Evolutionary conservation across 2,888 invertebrate species (phyloP).

Genomic region (Cheilosia vulpina): DNA sequence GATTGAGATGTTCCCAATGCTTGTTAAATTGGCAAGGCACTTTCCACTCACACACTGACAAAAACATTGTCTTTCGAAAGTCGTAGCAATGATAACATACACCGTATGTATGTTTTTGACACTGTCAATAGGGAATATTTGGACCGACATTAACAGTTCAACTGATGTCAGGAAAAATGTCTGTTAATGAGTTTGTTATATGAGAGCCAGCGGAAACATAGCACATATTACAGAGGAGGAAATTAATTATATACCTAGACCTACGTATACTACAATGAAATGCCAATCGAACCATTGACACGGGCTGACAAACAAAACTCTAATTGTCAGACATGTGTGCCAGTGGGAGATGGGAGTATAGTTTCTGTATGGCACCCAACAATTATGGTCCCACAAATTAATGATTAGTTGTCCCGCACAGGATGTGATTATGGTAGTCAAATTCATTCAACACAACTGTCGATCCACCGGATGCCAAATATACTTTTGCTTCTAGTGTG

Average conservation of each 20-base stretch:
- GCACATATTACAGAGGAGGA: slow-evolving; percentile 35
- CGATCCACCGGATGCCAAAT: slow-evolving; percentile 63
- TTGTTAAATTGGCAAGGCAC: too few relatives aligned
- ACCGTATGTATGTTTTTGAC: too few relatives aligned
- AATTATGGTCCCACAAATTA: slow-evolving; percentile 61
- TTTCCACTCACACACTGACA: too few relatives aligned
- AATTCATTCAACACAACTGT: slow-evolving; percentile 69
- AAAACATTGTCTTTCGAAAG: too few relatives aligned
- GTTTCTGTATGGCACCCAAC: slow-evolving; percentile 26
- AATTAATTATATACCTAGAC: slow-evolving; percentile 20
- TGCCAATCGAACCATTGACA: slow-evolving; percentile 11
- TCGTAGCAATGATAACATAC: too few relatives aligned
- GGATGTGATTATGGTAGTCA: slow-evolving; percentile 72
- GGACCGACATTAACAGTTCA: neutral
- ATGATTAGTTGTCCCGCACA: slow-evolving; percentile 72
- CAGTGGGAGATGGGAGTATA: neutral
- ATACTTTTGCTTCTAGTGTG: slow-evolving; percentile 33
- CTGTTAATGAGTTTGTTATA: slow-evolving; percentile 37
- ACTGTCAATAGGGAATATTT: too few relatives aligned
- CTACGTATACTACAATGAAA: neutral
- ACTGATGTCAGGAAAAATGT: slow-evolving; percentile 25
- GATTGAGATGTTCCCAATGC: too few relatives aligned
- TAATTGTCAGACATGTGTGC: slow-evolving; percentile 45
- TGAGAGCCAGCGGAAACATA: slow-evolving; percentile 25
- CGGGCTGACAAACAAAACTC: slow-evolving; percentile 20